Evolutionary conservation across 2,888 invertebrate genomes (phyloP), one percentile per base, ranked within the genome.

Genomic region (Desoria tigrina): DNA sequence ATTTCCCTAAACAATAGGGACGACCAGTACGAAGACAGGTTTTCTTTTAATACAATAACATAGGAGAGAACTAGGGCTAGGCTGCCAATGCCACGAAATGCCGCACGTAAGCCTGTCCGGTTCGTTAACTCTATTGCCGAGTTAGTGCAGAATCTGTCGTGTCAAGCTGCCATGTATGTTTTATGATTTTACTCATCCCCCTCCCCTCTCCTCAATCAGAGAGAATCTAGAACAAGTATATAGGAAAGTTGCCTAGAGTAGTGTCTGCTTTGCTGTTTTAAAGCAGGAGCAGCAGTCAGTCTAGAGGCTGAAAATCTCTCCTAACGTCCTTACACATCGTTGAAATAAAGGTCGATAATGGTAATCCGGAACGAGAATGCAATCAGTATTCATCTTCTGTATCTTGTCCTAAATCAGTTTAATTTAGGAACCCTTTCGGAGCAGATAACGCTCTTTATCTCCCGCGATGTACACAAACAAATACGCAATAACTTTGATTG

Each of bases 51-150:
- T 32, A 32, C 11, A 32, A 32, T 11, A 32, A 51, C 16, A 7
- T 55, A 28, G 55, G n/a, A n/a, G n/a, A n/a, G n/a, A n/a, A n/a
- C n/a, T n/a, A n/a, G n/a, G n/a, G n/a, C n/a, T n/a, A n/a, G n/a
- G n/a, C n/a, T n/a, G n/a, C n/a, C n/a, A 21, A 7, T 55, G 21
- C 28, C 27, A n/a, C 32, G 28, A n/a, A 24, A 42, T 37, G 45
- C 42, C 56, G 37, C 56, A 57, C 42, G 32, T 55, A 27, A 68
- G 65, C 63, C 56, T 57, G 53, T 65, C 65, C 63, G 68, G 65
- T 65, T 68, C 65, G 68, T 68, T 68, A 68, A 65, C 62, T 65
- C 53, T 14, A 55, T 27, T 6, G 37, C 27, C 26, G n/a, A 23
- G 27, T 51, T 21, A 26, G 53, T 9, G n/a, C n/a, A n/a, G n/a